Percentiles rank a stretch among this genome's conserved stretches.
These are phyloP conservation scores for Mesitornis unicolor DNA, from an alignment of 2,113 vertebrate species.

Conservation along the genomic window DNA sequence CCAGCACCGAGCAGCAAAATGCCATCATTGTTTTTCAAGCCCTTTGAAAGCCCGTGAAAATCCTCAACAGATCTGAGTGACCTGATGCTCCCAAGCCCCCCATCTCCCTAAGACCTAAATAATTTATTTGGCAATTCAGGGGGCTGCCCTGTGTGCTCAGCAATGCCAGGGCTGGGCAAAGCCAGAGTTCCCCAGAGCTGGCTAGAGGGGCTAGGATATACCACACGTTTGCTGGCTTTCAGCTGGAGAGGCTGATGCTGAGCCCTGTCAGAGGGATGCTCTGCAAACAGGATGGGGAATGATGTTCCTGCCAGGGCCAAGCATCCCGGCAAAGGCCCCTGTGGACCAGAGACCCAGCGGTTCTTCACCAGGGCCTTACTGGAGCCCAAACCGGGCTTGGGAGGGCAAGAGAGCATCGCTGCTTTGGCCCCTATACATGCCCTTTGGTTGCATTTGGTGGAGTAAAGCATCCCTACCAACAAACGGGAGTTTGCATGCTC, in stretches of 20 bases:
- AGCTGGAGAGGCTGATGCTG: neutral
- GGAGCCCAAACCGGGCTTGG: neutral
- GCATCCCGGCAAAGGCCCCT: neutral
- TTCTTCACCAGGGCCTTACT: neutral
- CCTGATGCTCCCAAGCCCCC: neutral
- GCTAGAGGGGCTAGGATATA: neutral
- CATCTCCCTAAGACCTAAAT: neutral
- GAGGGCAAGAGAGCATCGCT: neutral
- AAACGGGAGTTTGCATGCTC: neutral
- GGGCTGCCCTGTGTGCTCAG: neutral
- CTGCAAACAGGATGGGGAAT: neutral
- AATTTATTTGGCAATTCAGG: neutral
- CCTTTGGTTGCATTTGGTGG: neutral
- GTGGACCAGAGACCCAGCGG: neutral
- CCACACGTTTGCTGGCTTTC: neutral
- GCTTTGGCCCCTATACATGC: neutral
- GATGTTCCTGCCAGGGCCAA: neutral
- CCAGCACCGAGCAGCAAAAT: neutral
- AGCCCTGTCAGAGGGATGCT: neutral
- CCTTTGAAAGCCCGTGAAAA: neutral
- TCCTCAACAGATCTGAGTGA: neutral
- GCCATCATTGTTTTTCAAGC: neutral
- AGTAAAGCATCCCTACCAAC: neutral
- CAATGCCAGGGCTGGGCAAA: neutral
- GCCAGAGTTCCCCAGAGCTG: neutral